Percentiles rank a stretch among this genome's conserved stretches.
phyloP scores from a whole-genome alignment of 1,140 invertebrate genomes.

The Procambarus clarkii region DNA sequence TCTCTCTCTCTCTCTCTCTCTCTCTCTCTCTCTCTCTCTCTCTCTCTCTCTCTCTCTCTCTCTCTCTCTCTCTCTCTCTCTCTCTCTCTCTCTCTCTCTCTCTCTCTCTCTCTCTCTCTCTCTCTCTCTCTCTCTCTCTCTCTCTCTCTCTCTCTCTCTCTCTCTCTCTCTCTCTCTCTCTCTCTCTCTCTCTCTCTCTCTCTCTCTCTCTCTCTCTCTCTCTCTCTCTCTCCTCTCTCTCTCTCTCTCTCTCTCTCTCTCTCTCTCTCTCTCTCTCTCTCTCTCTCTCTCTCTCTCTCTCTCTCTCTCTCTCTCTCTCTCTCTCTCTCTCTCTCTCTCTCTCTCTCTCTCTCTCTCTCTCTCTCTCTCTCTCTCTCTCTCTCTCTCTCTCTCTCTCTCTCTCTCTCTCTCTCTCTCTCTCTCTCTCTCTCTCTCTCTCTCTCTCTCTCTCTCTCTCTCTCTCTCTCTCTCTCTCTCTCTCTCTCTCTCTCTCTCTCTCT shows the following conservation, averaged over 20 bases:
- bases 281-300: background rate
- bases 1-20: too few relatives aligned
- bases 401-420: conserved; percentile 15
- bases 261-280: background rate
- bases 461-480: conserved; percentile 6
- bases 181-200: background rate
- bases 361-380: background rate
- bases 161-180: background rate
- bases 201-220: background rate
- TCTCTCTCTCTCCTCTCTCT: background rate
- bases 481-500: background rate
- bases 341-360: background rate
- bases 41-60: too few relatives aligned
- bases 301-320: background rate
- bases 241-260: background rate
- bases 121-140: background rate
- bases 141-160: background rate
- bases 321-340: background rate
- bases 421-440: conserved; percentile 15
- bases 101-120: background rate
- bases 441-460: background rate
- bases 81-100: too few relatives aligned
- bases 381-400: background rate
- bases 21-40: too few relatives aligned
- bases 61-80: too few relatives aligned